These are phyloP conservation scores for Netelia virgata DNA, from an alignment of 2,888 invertebrate species.

Conservation along the genomic window DNA sequence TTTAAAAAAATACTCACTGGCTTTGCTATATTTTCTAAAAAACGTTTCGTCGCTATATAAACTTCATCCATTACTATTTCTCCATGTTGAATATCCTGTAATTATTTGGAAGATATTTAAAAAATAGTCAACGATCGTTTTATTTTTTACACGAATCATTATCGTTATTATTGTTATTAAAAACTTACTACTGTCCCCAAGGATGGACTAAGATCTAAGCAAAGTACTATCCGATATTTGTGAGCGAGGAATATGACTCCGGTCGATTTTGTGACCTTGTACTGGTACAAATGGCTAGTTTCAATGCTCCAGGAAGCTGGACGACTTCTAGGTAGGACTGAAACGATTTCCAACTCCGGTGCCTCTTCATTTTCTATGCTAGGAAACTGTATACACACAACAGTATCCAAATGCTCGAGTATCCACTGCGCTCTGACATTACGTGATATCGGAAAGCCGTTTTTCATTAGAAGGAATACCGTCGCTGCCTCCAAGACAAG, in stretches of 20 bases:
- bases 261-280: conserved; percentile 87
- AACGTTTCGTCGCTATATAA: conserved; percentile 86
- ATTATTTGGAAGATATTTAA: conserved; percentile 44
- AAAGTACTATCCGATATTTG: conserved; percentile 90
- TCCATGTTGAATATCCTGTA: conserved; percentile 87
- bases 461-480: conserved; percentile 89
- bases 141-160: neutral
- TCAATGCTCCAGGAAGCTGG: conserved; percentile 85
- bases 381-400: conserved; percentile 85
- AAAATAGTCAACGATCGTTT: neutral
- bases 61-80: conserved; percentile 88
- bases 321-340: conserved; percentile 87
- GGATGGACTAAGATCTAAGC: conserved; percentile 92
- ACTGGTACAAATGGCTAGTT: conserved; percentile 85
- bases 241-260: conserved; percentile 89
- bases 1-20: conserved; percentile 84
- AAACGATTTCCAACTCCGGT: conserved; percentile 88
- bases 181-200: conserved; percentile 89
- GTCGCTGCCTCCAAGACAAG: conserved; percentile 87
- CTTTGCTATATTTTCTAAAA: conserved; percentile 86
- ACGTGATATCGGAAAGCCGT: conserved; percentile 90
- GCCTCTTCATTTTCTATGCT: conserved; percentile 83
- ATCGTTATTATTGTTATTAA: neutral
- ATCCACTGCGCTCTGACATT: conserved; percentile 92
- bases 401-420: conserved; percentile 88